Conservation (phyloP, 2,113 vertebrate genomes). For the Glaucidium brasilianum region DNA sequence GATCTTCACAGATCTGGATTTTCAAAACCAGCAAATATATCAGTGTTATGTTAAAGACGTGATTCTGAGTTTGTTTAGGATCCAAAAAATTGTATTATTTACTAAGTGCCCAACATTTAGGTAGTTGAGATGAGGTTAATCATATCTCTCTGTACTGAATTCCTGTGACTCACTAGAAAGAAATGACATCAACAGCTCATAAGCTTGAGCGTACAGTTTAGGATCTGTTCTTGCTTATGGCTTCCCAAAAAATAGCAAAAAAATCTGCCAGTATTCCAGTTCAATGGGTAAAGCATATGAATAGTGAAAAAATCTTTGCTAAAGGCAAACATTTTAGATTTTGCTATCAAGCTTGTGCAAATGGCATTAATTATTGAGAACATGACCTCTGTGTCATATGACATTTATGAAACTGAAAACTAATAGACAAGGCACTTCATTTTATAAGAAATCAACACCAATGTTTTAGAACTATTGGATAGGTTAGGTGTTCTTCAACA, state of each 20-base stretch:
- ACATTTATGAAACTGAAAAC: not conserved
- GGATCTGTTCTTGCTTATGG: not conserved
- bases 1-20: not conserved
- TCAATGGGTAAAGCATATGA: not conserved
- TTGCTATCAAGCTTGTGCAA: not conserved
- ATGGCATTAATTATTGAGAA: not conserved
- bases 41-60: not conserved
- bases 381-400: not conserved
- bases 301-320: not conserved
- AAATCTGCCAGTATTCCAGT: not conserved
- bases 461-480: not conserved
- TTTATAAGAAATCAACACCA: not conserved
- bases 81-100: not conserved
- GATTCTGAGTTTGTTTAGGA: not conserved
- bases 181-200: not conserved
- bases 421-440: not conserved
- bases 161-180: not conserved
- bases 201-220: not conserved
- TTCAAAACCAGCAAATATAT: not conserved
- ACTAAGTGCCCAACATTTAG: not conserved
- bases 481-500: not conserved
- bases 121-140: not conserved
- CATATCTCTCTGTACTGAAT: not conserved
- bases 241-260: not conserved
- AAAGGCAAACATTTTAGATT: not conserved